Evolutionary conservation across 2,797 vertebrate genomes (phyloP).

Genomic region (Mormyrops attenuatus): DNA sequence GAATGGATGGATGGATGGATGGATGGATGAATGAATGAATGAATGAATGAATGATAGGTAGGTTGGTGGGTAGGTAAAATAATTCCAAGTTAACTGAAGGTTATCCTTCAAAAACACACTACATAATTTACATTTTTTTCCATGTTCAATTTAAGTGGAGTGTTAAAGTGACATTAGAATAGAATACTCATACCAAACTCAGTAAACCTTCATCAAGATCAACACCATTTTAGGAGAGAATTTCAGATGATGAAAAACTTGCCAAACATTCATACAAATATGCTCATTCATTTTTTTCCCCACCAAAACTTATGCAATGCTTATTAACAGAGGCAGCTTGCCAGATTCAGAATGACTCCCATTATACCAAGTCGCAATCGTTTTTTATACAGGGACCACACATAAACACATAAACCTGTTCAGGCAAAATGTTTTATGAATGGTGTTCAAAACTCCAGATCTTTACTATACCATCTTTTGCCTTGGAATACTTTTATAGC

Average conservation of each 20-base stretch:
- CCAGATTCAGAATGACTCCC: background rate
- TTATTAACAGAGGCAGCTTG: background rate
- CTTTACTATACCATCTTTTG: background rate
- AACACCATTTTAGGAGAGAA: background rate
- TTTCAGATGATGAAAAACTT: background rate
- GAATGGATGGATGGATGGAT: background rate
- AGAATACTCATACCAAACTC: background rate
- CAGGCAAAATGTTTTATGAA: background rate
- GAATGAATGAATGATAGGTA: background rate
- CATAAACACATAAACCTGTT: background rate
- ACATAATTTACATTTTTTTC: background rate
- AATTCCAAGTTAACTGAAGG: background rate
- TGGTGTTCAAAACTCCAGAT: background rate
- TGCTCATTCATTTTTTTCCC: background rate
- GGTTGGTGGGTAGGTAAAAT: background rate
- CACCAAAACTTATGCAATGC: background rate
- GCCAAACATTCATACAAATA: background rate
- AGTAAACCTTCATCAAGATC: background rate
- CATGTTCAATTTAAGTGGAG: background rate
- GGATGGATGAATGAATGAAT: background rate
- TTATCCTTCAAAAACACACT: background rate
- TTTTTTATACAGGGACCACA: background rate
- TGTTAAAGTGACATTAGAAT: background rate
- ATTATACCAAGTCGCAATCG: background rate
- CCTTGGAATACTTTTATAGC: background rate